Base-by-base conservation (phyloP, 2,888 invertebrate genomes). In the Agrochola lota region DNA sequence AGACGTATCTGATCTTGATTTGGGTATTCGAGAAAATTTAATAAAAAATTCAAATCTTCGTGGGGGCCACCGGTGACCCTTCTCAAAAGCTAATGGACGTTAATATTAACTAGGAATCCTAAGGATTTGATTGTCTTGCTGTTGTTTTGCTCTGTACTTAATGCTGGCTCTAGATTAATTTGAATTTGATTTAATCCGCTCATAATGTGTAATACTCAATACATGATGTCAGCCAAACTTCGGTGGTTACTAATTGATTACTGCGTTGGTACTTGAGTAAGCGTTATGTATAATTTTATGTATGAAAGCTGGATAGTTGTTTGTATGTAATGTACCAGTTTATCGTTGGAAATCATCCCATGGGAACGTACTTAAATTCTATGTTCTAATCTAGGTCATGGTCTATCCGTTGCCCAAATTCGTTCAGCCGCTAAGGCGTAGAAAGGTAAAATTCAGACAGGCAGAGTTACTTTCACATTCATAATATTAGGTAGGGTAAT, bases 41-140 rank as follows among this genome's bases (percentile, higher is more conserved):
- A 87, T 87, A 84, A 87, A 87, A 87, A 88, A 87, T 87, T 87
- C 89, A 87, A 89, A 86, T 86, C 79, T 64, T 71, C 66, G 59
- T 68, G 59, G 73, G 30, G 67, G 63, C 68, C 74, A 80, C 63
- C 77, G 70, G 80, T 74, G 88, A 87, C 87, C 87, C 89, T 89
- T 80, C 88, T 87, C 87, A 87, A 86, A 72, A 69, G 71, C 68
- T 83, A 87, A 88, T 86, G 86, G 81, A 81, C 76, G 62, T 85
- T 81, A 89, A 89, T 87, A 87, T 87, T 87, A 81, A 87, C 78
- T 78, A 78, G 74, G 75, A 81, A 87, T 79, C 74, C 76, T 69
- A 46, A 79, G 78, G 74, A 83, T 85, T 89, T 76, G 55, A 80
- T 81, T 85, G 78, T 83, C 77, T 81, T 83, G 76, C 43, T 67